Base-by-base conservation (phyloP, 1,140 invertebrate species). In the Ridgeia piscesae region DNA sequence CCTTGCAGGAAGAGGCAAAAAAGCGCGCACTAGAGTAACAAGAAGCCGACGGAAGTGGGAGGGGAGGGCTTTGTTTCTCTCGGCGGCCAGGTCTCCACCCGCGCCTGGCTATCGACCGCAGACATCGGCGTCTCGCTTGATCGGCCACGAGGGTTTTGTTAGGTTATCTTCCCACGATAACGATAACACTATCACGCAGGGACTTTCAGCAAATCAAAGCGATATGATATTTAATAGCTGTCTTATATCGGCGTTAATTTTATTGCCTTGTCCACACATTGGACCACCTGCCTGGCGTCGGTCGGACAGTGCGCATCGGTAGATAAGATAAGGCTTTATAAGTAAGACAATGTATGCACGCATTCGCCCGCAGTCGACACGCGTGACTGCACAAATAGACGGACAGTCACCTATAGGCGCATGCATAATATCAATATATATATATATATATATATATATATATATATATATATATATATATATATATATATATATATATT, bases 221-320 rank as follows among this genome's bases (percentile, higher is more conserved):
- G 58, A 77, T 77, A 77, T 77, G 58, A 77, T 77, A 77, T 77
- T 77, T 21, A 77, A 77, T 77, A 77, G 58, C 58, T 77, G 58
- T 77, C 58, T 77, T 21, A 77, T 9, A 77, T 77, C 58, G 58
- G 58, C 58, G 58, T 77, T 77, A 77, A 77, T 77, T 77, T 4
- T 31, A 77, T 77, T 77, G 58, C 58, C 58, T 9, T 77, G 58
- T 77, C 58, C 58, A 77, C 58, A 77, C 58, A 77, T 77, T 21
- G 58, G 58, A 77, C 58, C 58, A 77, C 58, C 58, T 8, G 58
- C 58, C 58, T 17, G 58, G 58, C 58, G 58, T 2, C 58, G 58
- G 27, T 77, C 17, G 27, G 58, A 77, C 17, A 4, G 58, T 77
- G 58, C 17, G 17, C 58, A 14, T 77, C 27, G 11, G 27, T 31